A percentile compares a stretch with the other conserved stretches of the same genome.
These are phyloP conservation scores for Herminia tarsipennalis DNA, from an alignment of 2,888 invertebrate genomes.

Conservation along the genomic window DNA sequence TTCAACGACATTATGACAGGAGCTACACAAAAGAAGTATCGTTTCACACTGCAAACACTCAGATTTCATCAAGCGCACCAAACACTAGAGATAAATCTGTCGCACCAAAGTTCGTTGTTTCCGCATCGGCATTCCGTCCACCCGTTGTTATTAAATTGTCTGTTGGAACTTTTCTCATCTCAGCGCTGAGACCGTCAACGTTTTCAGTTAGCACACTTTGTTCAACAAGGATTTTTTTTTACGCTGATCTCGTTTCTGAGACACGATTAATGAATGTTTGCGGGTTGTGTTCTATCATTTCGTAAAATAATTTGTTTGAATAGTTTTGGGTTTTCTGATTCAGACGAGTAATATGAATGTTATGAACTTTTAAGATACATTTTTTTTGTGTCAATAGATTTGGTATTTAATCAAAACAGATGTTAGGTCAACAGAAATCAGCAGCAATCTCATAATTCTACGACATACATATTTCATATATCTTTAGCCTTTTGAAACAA, in stretches of 20 bases:
- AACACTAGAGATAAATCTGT: slow-evolving; percentile 40
- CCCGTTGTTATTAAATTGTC: slow-evolving; percentile 77
- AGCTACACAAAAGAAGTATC: not conserved
- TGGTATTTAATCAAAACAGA: no score
- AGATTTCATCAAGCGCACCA: slow-evolving; percentile 31
- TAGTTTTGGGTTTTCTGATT: no score
- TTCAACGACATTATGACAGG: not conserved
- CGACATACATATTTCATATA: no score
- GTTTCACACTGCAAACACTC: not conserved
- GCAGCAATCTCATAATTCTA: no score
- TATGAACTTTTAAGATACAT: no score
- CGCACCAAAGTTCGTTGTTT: slow-evolving; percentile 47
- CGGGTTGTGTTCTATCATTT: slow-evolving; percentile 7
- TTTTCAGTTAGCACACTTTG: slow-evolving; percentile 51
- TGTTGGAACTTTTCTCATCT: slow-evolving; percentile 76
- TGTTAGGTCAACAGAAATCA: no score
- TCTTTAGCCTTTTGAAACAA: no score
- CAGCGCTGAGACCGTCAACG: slow-evolving; percentile 44
- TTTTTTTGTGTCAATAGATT: no score
- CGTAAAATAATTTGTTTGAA: not conserved
- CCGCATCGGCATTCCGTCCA: slow-evolving; percentile 57
- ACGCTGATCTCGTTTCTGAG: slow-evolving; percentile 37
- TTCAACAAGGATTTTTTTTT: slow-evolving; percentile 48
- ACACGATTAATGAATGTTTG: slow-evolving; percentile 38
- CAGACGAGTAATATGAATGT: no score